Evolutionary conservation across 2,113 vertebrate genomes (phyloP).

Genomic region (Pandion haliaetus): DNA sequence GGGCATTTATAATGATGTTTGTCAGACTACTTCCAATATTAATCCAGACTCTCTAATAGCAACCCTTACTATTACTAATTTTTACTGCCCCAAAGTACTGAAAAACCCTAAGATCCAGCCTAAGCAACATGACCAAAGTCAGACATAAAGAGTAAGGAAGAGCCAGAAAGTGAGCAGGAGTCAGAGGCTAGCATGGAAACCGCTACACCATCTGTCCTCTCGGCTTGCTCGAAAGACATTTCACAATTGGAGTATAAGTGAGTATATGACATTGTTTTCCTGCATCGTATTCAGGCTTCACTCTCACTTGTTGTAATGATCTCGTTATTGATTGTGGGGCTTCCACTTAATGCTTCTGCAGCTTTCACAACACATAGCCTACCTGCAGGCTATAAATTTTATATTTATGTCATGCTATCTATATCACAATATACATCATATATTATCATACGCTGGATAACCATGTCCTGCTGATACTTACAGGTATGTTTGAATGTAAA

Average conservation of each 20-base stretch:
- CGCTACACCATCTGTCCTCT: conserved; percentile 45
- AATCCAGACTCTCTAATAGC: background rate
- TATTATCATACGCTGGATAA: background rate
- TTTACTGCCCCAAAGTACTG: background rate
- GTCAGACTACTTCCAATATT: background rate
- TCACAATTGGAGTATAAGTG: background rate
- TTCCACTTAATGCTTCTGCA: background rate
- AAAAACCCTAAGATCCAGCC: background rate
- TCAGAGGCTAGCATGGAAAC: conserved; percentile 17
- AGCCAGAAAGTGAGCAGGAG: conserved; percentile 54
- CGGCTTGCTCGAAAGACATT: background rate
- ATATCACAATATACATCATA: background rate
- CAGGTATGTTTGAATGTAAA: background rate
- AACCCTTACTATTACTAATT: background rate
- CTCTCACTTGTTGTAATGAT: background rate
- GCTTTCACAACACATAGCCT: background rate
- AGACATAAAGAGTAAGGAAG: conserved; percentile 16
- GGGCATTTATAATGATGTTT: background rate
- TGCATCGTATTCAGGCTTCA: background rate
- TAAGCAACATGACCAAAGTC: background rate
- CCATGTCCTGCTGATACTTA: background rate
- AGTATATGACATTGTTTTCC: background rate
- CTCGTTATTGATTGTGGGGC: background rate
- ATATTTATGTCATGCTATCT: background rate
- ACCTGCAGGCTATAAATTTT: background rate